Evolutionary conservation across 2,888 invertebrate genomes (phyloP).

Genomic region (Yponomeuta cagnagella): DNA sequence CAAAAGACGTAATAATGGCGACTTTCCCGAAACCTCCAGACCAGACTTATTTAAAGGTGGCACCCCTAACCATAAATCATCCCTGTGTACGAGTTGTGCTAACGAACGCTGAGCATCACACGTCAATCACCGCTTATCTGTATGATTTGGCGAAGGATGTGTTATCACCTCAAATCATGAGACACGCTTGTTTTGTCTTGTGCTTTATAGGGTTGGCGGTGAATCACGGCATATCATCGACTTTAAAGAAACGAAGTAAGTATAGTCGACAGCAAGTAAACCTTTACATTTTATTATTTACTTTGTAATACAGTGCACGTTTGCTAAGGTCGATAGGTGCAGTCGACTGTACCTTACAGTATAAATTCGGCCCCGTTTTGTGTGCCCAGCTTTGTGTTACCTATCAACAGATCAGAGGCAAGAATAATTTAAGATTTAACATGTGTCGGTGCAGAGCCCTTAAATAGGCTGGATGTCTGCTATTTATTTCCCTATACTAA

Average conservation of each 20-base stretch:
- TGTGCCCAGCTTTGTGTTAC: no score
- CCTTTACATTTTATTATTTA: no score
- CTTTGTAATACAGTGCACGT: no score
- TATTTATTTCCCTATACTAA: constrained; percentile 30
- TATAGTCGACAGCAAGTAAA: no score
- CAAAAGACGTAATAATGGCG: no score
- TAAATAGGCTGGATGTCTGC: background rate
- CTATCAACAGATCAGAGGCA: background rate
- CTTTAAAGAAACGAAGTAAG: background rate
- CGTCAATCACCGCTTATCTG: background rate
- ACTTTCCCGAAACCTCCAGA: no score
- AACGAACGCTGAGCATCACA: background rate
- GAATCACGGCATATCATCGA: background rate
- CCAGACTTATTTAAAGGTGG: no score
- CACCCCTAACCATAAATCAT: background rate
- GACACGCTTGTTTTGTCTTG: background rate
- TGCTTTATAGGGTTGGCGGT: background rate
- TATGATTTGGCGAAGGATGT: background rate
- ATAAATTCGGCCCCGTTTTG: no score
- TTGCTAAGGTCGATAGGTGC: no score
- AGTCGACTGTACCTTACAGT: no score
- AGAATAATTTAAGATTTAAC: background rate
- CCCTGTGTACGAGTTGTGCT: background rate
- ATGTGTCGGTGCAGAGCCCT: background rate
- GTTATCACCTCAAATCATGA: background rate